Evolutionary conservation across 2,888 invertebrate species (phyloP).

Genomic region (Eustalomyia histrio): DNA sequence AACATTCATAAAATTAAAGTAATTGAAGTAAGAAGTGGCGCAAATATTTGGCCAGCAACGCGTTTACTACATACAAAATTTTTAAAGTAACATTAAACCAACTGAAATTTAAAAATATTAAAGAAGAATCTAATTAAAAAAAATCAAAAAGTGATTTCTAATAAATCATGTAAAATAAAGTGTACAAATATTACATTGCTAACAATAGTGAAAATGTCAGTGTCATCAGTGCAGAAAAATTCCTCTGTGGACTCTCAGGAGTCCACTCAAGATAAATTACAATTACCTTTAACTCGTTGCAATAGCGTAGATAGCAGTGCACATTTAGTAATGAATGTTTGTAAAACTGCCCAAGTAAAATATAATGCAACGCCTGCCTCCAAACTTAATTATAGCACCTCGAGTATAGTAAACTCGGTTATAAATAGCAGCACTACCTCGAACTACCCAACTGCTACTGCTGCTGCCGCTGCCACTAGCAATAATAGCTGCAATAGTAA

Average conservation of each 20-base stretch:
- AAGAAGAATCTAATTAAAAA: not conserved
- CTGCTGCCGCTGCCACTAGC: not conserved
- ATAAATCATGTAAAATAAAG: not conserved
- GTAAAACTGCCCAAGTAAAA: conserved; percentile 69
- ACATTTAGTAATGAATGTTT: conserved; percentile 70
- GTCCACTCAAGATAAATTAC: conserved; percentile 61
- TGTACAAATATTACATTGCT: too few relatives aligned
- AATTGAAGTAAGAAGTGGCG: not conserved
- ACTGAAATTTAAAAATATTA: not conserved
- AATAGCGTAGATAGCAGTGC: conserved; percentile 71
- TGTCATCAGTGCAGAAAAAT: conserved; percentile 53
- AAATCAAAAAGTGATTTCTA: not conserved
- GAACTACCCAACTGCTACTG: not conserved
- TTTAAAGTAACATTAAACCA: not conserved
- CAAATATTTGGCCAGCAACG: not conserved
- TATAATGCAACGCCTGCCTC: conserved; percentile 50
- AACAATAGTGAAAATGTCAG: conserved; percentile 14
- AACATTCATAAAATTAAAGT: conserved; percentile 9
- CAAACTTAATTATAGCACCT: conserved; percentile 22
- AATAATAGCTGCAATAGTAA: conserved; percentile 1
- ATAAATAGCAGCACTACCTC: conserved; percentile 7
- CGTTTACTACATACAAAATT: not conserved
- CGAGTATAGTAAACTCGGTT: conserved; percentile 13
- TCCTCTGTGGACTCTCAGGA: conserved; percentile 60
- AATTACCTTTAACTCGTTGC: conserved; percentile 69